phyloP scores from a whole-genome alignment of 2,797 vertebrate genomes.

The Podarcis lilfordi region DNA sequence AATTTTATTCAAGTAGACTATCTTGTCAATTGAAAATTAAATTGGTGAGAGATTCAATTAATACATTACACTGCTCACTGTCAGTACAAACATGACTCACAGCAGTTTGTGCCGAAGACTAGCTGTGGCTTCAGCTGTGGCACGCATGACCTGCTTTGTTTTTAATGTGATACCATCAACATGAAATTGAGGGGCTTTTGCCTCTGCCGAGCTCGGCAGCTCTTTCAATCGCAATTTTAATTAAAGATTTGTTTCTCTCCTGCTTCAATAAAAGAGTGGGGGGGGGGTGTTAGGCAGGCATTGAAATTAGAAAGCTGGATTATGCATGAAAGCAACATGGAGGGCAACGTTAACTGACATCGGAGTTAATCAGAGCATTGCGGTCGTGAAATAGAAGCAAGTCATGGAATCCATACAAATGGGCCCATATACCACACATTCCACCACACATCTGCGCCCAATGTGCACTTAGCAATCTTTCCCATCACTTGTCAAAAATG shows the following conservation, averaged over 20 bases:
- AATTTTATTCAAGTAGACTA: conserved; percentile 50
- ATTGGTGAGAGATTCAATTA: conserved; percentile 61
- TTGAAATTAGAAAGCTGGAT: neutral
- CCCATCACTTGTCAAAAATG: neutral
- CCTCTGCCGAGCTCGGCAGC: conserved; percentile 22
- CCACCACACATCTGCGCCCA: neutral
- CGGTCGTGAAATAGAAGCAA: conserved; percentile 5
- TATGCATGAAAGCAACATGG: conserved; percentile 16
- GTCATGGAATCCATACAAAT: accelerated
- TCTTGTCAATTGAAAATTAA: conserved; percentile 64
- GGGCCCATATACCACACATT: neutral
- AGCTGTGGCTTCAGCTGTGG: conserved; percentile 46
- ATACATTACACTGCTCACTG: conserved; percentile 47
- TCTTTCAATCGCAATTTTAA: conserved; percentile 33
- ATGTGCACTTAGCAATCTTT: neutral
- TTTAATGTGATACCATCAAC: conserved; percentile 49
- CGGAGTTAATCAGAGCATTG: conserved; percentile 15
- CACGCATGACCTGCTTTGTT: conserved; percentile 55
- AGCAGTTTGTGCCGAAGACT: conserved; percentile 46
- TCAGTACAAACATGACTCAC: conserved; percentile 56
- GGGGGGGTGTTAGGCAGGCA: neutral
- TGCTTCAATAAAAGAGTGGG: neutral
- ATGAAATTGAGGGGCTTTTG: conserved; percentile 40
- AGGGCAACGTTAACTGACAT: neutral
- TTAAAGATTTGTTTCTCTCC: conserved; percentile 42